Conservation (phyloP, 2,113 vertebrate species). For the Eulacestoma nigropectus region DNA sequence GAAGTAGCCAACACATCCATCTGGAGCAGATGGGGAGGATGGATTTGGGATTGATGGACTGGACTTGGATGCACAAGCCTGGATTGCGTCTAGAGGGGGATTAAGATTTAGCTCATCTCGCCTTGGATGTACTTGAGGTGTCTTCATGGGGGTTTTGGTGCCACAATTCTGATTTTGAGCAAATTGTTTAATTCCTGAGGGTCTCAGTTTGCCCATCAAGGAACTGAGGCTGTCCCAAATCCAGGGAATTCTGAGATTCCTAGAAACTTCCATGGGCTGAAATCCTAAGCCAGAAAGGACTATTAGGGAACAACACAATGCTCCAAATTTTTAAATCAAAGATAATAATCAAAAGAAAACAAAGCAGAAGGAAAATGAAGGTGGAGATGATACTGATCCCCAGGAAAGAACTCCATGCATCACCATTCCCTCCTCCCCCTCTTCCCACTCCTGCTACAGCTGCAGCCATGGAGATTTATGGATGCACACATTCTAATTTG, state of each 20-base stretch:
- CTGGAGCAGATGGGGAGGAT: not conserved
- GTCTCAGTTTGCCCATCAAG: not conserved
- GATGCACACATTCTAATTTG: not conserved
- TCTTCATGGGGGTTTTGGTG: not conserved
- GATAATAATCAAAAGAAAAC: not conserved
- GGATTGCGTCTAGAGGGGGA: not conserved
- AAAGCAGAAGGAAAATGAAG: not conserved
- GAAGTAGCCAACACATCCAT: not conserved
- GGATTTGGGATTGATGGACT: not conserved
- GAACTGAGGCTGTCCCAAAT: not conserved
- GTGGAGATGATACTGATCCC: not conserved
- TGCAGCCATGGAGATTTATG: constrained; percentile 45
- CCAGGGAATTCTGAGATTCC: not conserved
- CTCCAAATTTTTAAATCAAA: not conserved
- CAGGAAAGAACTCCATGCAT: not conserved
- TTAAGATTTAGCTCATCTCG: not conserved
- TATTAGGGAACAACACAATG: accelerated
- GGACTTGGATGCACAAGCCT: not conserved
- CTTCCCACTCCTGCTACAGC: not conserved
- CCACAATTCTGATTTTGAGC: not conserved
- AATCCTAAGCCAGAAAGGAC: not conserved
- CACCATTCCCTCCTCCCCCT: not conserved
- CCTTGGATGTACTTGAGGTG: not conserved
- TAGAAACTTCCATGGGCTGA: not conserved
- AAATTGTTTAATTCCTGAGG: not conserved